These are phyloP conservation scores for Argyresthia goedartella DNA, from an alignment of 2,888 invertebrate genomes.

Conservation along the genomic window DNA sequence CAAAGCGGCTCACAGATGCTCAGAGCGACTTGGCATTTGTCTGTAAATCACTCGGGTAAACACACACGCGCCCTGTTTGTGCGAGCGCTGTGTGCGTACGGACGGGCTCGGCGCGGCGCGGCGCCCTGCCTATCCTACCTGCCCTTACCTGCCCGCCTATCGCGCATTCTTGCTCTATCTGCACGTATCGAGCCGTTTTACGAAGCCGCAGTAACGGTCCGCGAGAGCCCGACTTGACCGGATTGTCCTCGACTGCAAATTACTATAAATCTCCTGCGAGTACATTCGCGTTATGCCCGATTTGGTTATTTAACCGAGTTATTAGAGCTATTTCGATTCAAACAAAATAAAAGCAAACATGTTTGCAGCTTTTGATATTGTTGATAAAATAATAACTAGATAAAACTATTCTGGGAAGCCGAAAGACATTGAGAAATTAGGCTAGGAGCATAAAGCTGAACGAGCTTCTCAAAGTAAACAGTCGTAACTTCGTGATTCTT, in stretches of 20 bases:
- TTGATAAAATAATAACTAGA: neutral
- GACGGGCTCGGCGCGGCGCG: conserved; percentile 24
- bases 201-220: conserved; percentile 41
- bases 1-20: conserved; percentile 58
- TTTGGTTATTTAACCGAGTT: neutral
- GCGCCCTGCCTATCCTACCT: conserved; percentile 33
- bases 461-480: conserved; percentile 14
- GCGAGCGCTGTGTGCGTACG: conserved; percentile 11
- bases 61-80: conserved; percentile 28
- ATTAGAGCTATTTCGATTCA: neutral
- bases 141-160: conserved; percentile 54
- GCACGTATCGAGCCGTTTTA: conserved; percentile 40
- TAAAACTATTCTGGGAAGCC: conserved; percentile 7
- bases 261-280: conserved; percentile 24
- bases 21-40: conserved; percentile 48
- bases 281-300: conserved; percentile 23
- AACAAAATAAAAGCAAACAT: neutral
- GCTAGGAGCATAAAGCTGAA: conserved; percentile 18
- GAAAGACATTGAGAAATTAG: conserved; percentile 19
- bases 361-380: neutral
- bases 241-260: conserved; percentile 34
- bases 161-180: conserved; percentile 59
- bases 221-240: conserved; percentile 17
- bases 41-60: conserved; percentile 64
- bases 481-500: conserved; percentile 11